Percentiles rank a stretch among this genome's conserved stretches.
These are phyloP conservation scores for Malacosoma neustria DNA, from an alignment of 2,888 invertebrate species.

Conservation along the genomic window DNA sequence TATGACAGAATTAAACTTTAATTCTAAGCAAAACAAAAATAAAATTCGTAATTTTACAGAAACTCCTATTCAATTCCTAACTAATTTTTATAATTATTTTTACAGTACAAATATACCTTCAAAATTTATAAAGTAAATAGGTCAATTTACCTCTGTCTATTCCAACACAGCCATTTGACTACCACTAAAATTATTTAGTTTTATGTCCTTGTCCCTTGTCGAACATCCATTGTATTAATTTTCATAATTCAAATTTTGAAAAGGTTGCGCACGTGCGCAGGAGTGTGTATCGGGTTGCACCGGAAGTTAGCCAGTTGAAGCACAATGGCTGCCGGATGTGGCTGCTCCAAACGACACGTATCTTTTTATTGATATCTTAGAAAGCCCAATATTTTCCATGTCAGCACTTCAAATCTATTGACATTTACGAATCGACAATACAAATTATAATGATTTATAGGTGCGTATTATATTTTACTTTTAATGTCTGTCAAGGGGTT, in stretches of 20 bases:
- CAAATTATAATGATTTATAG: background rate
- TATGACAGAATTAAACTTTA: too few relatives aligned
- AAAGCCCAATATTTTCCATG: slow-evolving; percentile 67
- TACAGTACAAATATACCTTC: too few relatives aligned
- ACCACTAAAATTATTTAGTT: slow-evolving; percentile 14
- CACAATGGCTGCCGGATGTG: slow-evolving; percentile 71
- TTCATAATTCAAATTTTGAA: slow-evolving; percentile 57
- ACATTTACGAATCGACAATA: slow-evolving; percentile 26
- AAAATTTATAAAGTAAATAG: too few relatives aligned
- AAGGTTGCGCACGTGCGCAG: slow-evolving; percentile 73
- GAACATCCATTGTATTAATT: slow-evolving; percentile 43
- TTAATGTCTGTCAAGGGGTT: slow-evolving; percentile 1
- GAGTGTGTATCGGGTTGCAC: slow-evolving; percentile 73
- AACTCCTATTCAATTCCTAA: too few relatives aligned
- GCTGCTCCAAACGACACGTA: slow-evolving; percentile 71
- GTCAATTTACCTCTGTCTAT: too few relatives aligned
- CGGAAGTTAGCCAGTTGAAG: slow-evolving; percentile 62
- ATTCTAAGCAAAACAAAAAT: too few relatives aligned
- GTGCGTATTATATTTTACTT: background rate
- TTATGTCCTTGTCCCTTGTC: slow-evolving; percentile 17
- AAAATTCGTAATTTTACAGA: too few relatives aligned
- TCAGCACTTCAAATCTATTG: slow-evolving; percentile 50
- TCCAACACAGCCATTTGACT: too few relatives aligned
- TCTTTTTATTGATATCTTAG: slow-evolving; percentile 71
- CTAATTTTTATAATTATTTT: too few relatives aligned